These are phyloP conservation scores for Apotomis turbidana DNA, from an alignment of 2,888 invertebrate species.

Conservation along the genomic window DNA sequence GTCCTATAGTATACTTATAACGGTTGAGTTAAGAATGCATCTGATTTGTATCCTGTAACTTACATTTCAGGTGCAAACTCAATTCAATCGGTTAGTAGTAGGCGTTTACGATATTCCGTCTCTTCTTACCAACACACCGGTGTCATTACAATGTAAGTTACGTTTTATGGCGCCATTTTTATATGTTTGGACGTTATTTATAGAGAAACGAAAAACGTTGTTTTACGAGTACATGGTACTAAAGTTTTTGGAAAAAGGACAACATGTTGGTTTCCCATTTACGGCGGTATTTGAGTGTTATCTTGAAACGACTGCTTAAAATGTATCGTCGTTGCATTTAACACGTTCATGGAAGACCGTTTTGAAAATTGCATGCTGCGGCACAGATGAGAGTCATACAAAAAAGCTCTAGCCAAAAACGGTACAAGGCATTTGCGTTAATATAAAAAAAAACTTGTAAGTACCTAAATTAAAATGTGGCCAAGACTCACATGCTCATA, in stretches of 20 bases:
- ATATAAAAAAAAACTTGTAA: too few relatives aligned
- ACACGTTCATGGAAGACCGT: neutral
- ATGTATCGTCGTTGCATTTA: neutral
- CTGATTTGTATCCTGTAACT: neutral
- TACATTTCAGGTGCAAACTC: neutral
- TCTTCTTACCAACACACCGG: neutral
- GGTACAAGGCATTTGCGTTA: too few relatives aligned
- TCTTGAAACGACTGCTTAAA: slow-evolving; percentile 8
- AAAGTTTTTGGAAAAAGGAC: slow-evolving; percentile 36
- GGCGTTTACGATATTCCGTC: neutral
- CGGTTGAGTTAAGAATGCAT: neutral
- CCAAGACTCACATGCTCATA: too few relatives aligned
- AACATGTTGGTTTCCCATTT: slow-evolving; percentile 21
- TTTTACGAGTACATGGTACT: slow-evolving; percentile 29
- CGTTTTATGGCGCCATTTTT: slow-evolving; percentile 36
- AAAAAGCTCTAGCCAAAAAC: too few relatives aligned
- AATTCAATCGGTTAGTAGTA: neutral
- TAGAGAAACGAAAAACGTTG: slow-evolving; percentile 30
- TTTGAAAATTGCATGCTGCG: neutral
- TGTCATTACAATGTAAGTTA: slow-evolving; percentile 37
- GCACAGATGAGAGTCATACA: too few relatives aligned
- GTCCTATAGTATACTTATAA: neutral
- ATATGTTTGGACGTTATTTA: slow-evolving; percentile 37
- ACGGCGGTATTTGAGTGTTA: neutral
- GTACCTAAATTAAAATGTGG: too few relatives aligned